A percentile compares a stretch with the other conserved stretches of the same genome.
These are phyloP conservation scores for Bibio marci DNA, from an alignment of 2,888 invertebrate species.

Conservation along the genomic window DNA sequence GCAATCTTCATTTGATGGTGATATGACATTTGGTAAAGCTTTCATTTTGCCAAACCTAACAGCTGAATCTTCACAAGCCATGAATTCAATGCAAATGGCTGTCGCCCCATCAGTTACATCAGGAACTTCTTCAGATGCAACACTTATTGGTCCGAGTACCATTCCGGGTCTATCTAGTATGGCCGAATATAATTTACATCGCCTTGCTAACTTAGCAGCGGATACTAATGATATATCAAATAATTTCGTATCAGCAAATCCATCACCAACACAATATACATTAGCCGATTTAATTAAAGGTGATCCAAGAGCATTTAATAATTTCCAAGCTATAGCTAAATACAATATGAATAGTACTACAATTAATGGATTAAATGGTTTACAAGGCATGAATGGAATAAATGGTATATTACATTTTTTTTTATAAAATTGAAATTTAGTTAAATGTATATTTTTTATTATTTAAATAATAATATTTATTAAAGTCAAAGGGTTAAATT, in stretches of 20 bases:
- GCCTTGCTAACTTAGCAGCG: conserved; percentile 53
- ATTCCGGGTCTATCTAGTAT: conserved; percentile 45
- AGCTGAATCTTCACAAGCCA: conserved; percentile 28
- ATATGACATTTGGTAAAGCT: conserved; percentile 38
- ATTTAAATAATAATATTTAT: conserved; percentile 1
- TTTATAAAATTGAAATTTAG: conserved; percentile 3
- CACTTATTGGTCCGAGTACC: conserved; percentile 25
- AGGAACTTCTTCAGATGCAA: conserved; percentile 12
- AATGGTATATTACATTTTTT: conserved; percentile 16
- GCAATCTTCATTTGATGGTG: conserved; percentile 65
- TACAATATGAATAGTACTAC: conserved; percentile 52
- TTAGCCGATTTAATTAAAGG: conserved; percentile 62
- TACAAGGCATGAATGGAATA: conserved; percentile 9
- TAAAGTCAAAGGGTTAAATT: conserved; percentile 1
- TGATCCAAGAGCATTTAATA: conserved; percentile 63
- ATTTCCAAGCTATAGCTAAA: conserved; percentile 78
- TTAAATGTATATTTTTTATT: conserved; percentile 2
- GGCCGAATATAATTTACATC: conserved; percentile 74
- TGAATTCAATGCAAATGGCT: conserved; percentile 10
- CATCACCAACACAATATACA: conserved; percentile 44
- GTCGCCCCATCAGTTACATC: conserved; percentile 8
- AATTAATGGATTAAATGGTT: conserved; percentile 34
- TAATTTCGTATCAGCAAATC: conserved; percentile 29
- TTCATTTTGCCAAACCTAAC: conserved; percentile 22
- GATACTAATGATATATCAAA: conserved; percentile 34